These are phyloP conservation scores for Corydoras sp. DNA, from an alignment of 2,113 vertebrate species.

Conservation along the genomic window DNA sequence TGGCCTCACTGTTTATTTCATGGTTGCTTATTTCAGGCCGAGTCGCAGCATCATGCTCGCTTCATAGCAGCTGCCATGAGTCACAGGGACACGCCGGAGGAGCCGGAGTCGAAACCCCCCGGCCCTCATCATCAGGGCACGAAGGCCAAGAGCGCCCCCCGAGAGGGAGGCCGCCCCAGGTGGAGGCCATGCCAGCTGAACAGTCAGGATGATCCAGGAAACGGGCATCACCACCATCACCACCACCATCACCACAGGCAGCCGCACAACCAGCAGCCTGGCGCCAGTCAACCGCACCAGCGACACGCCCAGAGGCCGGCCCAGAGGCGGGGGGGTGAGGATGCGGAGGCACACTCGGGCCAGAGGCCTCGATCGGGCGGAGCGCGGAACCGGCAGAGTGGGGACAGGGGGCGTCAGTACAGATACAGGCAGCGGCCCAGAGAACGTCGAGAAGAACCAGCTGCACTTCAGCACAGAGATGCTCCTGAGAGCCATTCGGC, in stretches of 20 bases:
- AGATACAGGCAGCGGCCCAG: conserved; percentile 43
- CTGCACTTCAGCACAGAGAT: not conserved
- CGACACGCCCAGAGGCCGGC: conserved; percentile 50
- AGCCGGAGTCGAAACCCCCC: conserved; percentile 39
- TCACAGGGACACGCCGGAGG: conserved; percentile 51
- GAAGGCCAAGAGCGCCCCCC: conserved; percentile 48
- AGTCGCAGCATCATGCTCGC: conserved; percentile 12
- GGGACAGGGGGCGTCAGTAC: conserved; percentile 55
- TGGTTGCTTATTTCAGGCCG: not conserved
- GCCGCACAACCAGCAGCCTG: conserved; percentile 38
- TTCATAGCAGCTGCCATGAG: conserved; percentile 53
- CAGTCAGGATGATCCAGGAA: conserved; percentile 56
- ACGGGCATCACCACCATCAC: conserved; percentile 45
- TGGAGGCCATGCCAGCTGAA: conserved; percentile 68
- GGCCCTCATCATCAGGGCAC: conserved; percentile 39
- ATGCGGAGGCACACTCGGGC: conserved; percentile 39
- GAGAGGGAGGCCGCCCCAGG: conserved; percentile 54
- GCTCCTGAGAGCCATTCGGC: conserved; percentile 31
- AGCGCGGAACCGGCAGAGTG: conserved; percentile 50
- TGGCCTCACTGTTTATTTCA: no score
- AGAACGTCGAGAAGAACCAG: conserved; percentile 31
- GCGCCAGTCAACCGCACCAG: conserved; percentile 42
- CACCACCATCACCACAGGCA: conserved; percentile 50
- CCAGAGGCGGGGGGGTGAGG: conserved; percentile 22
- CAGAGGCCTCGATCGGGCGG: conserved; percentile 53